Conservation (phyloP, 2,797 vertebrate genomes). For the Oryzias sinensis region DNA sequence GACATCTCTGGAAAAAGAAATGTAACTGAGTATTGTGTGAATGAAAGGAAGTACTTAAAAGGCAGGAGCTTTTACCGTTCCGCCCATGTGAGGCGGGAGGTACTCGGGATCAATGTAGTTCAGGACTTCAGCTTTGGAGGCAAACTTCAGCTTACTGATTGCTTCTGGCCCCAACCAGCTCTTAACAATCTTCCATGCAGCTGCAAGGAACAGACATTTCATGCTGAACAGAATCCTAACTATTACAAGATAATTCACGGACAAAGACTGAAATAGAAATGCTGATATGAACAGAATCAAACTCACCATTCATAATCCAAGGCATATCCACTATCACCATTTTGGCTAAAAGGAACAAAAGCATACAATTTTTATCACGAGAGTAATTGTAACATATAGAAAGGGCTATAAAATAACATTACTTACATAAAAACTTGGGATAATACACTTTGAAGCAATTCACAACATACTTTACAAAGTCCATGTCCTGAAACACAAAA, state of each 20-base stretch:
- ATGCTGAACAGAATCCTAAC: background rate
- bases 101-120: conserved; percentile 85
- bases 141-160: conserved; percentile 90
- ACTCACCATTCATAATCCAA: conserved; percentile 98
- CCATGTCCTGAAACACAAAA: conserved; percentile 90
- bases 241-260: too few species aligned
- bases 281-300: background rate
- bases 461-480: conserved; percentile 94
- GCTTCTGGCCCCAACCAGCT: conserved; percentile 95
- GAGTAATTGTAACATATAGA: background rate
- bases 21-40: background rate
- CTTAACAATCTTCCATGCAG: conserved; percentile 97
- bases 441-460: conserved; percentile 97
- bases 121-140: conserved; percentile 85
- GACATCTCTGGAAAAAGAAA: too few species aligned
- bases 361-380: background rate
- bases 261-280: too few species aligned
- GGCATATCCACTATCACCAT: conserved; percentile 99
- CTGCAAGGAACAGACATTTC: conserved; percentile 59
- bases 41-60: background rate
- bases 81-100: conserved; percentile 92
- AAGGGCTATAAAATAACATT: background rate
- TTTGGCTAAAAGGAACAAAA: conserved; percentile 85
- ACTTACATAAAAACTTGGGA: conserved; percentile 98
- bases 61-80: conserved; percentile 81